Evolutionary conservation across 1,140 invertebrate species (phyloP), one percentile per base, ranked within the genome.

Genomic region (Manduca sexta): DNA sequence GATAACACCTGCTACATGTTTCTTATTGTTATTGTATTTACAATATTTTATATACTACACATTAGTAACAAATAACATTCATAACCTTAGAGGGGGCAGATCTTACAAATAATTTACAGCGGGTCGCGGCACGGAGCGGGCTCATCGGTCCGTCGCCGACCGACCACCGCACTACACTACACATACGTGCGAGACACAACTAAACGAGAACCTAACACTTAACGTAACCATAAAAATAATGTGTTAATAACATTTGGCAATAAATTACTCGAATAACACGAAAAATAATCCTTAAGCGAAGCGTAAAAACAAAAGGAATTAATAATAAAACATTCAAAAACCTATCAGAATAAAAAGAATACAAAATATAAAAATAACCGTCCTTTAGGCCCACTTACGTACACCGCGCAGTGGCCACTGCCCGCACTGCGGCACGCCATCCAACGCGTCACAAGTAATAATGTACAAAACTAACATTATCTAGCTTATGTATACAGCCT

Each of bases 31-130:
- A 79, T 73, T 70, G 61, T 86, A 86, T 87, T 79, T 86, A 86
- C 83, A 87, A 84, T 85, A 85, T 70, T 76, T 78, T 74, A 80
- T 84, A 85, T 79, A 73, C 80, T 87, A 83, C 76, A 84, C 76
- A 84, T 85, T 84, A 86, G 83, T 87, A 87, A 87, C 85, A 87
- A 84, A 78, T 82, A 85, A 84, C 79, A 81, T 85, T 79, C 66
- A 82, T 83, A 78, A 79, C 79, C 72, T 82, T 77, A 84, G 67
- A 80, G 68, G 68, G 74, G 68, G 79, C 77, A 83, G 78, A 82
- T 82, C 77, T 86, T 84, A 78, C 51, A 74, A 26, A 26, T 26
- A 26, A 63, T 45, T 56, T 51, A 50, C 54, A 10, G 43, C 21
- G 15, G 41, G 35, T 34, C 48, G 44, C 13, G 42, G 33, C 41